Evolutionary conservation across 2,888 invertebrate species (phyloP), one percentile per base, ranked within the genome.

Genomic region (Papilio protenor): DNA sequence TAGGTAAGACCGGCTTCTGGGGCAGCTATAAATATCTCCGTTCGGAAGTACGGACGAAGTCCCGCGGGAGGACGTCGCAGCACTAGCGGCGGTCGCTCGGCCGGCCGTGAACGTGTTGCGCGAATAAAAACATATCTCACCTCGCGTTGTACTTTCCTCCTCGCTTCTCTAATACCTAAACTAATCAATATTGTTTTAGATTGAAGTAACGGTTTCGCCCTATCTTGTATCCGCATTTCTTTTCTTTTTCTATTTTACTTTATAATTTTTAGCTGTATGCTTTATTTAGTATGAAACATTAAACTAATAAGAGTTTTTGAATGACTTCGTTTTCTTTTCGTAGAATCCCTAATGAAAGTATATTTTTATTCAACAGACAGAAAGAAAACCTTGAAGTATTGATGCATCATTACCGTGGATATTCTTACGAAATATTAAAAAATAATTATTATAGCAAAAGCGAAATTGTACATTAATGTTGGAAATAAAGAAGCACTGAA

Each of bases 1-100:
- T 94, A 94, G 94, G 94, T 94, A 94, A 93, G 91, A 92, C 93
- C 92, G 92, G 94, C 93, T 94, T 93, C 92, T 92, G 92, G 92
- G 92, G 90, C 92, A 91, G 93, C 94, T 92, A 94, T 94, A 94
- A 94, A 94, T 94, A 94, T 94, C 92, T 92, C 91, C 91, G 91
- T 93, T 94, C 90, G 94, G 90, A 94, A 94, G 94, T 94, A 92
- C 92, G 94, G 94, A 89, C 88, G 88, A 89, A 85, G 93, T 94
- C 94, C 94, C 94, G 91, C 89, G 94, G 94, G 94, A 94, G 90
- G 87, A 90, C 86, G 91, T 90, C 92, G 90, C 91, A 84, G 89
- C 89, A 89, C 88, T 40, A 40, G 40, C 87, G 88, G 81, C 83
- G 87, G 88, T 89, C 89, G 66, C 66, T 69, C 45, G 89, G 83